phyloP scores from a whole-genome alignment of 2,113 vertebrate species.

The Colinus virginianus region DNA sequence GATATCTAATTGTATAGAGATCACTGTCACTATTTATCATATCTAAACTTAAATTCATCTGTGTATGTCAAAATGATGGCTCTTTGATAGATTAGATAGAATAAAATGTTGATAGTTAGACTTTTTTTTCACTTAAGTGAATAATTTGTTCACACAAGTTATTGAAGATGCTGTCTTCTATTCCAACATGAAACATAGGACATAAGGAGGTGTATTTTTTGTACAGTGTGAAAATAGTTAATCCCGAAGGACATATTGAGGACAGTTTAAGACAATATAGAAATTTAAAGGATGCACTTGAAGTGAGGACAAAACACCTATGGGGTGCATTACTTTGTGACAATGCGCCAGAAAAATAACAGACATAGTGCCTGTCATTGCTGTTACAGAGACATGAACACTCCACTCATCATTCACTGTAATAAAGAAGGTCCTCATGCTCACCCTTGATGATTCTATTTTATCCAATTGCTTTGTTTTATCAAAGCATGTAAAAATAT shows the following conservation, averaged over 20 bases:
- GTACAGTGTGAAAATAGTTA: not conserved
- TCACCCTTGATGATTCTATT: not conserved
- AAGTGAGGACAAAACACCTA: not conserved
- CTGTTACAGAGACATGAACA: not conserved
- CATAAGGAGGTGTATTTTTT: not conserved
- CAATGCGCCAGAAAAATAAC: not conserved
- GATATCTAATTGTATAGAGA: not conserved
- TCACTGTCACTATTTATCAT: not conserved
- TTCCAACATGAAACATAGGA: not conserved
- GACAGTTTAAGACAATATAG: slow-evolving; percentile 9
- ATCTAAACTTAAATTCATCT: not conserved
- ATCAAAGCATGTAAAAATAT: not conserved
- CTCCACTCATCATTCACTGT: not conserved
- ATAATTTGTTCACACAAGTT: not conserved
- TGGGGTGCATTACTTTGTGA: not conserved
- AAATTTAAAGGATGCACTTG: not conserved
- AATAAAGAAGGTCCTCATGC: not conserved
- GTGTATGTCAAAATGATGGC: not conserved
- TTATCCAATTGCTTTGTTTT: slow-evolving; percentile 1
- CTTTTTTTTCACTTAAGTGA: not conserved
- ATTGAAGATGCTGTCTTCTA: not conserved
- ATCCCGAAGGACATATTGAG: not conserved
- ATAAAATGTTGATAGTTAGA: not conserved
- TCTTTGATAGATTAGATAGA: not conserved
- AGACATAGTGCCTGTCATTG: not conserved